These are phyloP conservation scores for Taenioides sp. DNA, from an alignment of 2,797 vertebrate species.

Conservation along the genomic window DNA sequence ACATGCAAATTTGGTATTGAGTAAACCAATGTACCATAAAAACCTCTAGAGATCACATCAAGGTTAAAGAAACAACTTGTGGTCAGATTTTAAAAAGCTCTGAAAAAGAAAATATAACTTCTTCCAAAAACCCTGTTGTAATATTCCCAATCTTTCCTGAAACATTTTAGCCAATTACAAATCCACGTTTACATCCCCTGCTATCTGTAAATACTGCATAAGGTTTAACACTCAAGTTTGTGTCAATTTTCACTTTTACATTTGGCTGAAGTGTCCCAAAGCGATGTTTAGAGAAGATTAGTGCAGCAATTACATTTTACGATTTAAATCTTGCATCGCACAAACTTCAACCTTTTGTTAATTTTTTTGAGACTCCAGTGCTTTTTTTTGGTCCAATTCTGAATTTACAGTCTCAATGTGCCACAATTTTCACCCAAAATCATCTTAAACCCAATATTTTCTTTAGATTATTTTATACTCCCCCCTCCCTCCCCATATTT, in stretches of 20 bases:
- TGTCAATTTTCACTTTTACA: conserved; percentile 14
- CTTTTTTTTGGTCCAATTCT: conserved; percentile 10
- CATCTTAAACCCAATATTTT: conserved; percentile 4
- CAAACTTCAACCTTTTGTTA: conserved; percentile 17
- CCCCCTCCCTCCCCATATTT: conserved; percentile 15
- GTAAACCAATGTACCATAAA: background rate
- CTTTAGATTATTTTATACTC: too few species aligned
- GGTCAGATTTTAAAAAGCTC: background rate
- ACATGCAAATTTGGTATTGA: background rate
- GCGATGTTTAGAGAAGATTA: conserved; percentile 37
- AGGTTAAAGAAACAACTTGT: background rate
- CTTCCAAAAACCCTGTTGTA: conserved; percentile 15
- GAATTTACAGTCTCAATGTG: conserved; percentile 1
- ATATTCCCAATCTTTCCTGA: background rate
- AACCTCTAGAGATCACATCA: background rate
- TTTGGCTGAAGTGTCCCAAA: conserved; percentile 24
- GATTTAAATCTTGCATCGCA: conserved; percentile 31
- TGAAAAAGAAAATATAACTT: background rate
- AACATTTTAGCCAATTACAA: conserved; percentile 24
- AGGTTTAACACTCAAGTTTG: conserved; percentile 15
- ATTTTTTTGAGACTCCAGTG: conserved; percentile 4
- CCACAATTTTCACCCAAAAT: conserved; percentile 26
- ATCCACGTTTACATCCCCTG: conserved; percentile 7
- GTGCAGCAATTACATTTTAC: conserved; percentile 33
- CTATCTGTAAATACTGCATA: conserved; percentile 24